These are phyloP conservation scores for Portunus trituberculatus DNA, from an alignment of 1,140 invertebrate genomes.

Conservation along the genomic window DNA sequence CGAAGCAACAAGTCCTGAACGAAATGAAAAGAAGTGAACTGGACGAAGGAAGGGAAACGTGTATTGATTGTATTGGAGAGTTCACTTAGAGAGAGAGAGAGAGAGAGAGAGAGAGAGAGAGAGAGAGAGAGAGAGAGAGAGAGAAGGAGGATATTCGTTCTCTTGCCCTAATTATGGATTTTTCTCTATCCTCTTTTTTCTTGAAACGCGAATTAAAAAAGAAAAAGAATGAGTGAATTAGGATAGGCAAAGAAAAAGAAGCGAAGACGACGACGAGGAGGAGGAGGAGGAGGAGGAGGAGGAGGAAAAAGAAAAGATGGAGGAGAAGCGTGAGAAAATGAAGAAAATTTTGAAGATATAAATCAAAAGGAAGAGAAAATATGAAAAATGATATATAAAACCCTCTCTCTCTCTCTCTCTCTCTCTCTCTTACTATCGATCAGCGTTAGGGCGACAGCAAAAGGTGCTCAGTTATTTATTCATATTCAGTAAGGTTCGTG, in stretches of 20 bases:
- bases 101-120: constrained; percentile 4
- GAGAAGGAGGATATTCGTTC: neutral
- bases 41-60: neutral
- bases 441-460: no score
- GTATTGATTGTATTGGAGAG: constrained; percentile 22
- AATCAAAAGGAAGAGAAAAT: neutral
- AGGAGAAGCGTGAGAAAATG: neutral
- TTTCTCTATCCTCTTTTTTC: neutral
- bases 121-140: neutral
- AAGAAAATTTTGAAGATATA: neutral
- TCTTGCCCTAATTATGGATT: constrained; percentile 22
- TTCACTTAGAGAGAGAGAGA: constrained; percentile 22
- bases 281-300: no score
- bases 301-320: neutral
- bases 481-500: no score
- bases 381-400: neutral
- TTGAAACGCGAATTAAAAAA: no score
- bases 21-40: constrained; percentile 10
- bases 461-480: no score
- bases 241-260: no score
- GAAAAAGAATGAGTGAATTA: no score
- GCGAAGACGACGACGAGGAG: no score
- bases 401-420: no score
- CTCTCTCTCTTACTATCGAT: no score
- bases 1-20: constrained; percentile 1